Evolutionary conservation across 2,797 vertebrate genomes (phyloP).

Genomic region (Hapalemur alaotrensis): DNA sequence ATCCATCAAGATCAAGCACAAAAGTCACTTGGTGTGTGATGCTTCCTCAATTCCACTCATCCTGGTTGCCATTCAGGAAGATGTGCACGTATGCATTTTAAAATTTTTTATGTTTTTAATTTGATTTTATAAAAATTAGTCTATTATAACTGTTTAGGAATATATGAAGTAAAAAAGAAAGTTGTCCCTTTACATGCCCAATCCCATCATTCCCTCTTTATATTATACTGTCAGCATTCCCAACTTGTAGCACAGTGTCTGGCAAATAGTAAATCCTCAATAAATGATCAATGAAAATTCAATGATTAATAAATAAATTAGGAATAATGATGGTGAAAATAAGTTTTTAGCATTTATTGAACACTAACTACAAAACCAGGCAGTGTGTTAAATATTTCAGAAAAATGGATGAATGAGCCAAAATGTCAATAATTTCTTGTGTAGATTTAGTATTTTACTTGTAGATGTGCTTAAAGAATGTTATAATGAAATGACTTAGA

Average conservation of each 20-base stretch:
- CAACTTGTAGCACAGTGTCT: not conserved
- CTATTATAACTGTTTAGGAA: slow-evolving; percentile 9
- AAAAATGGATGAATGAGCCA: slow-evolving; percentile 39
- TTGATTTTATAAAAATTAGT: slow-evolving; percentile 19
- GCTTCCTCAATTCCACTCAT: not conserved
- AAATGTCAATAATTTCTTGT: slow-evolving; percentile 30
- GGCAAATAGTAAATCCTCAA: not conserved
- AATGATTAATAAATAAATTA: not conserved
- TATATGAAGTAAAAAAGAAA: not conserved
- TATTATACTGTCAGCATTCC: not conserved
- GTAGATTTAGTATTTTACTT: slow-evolving; percentile 29
- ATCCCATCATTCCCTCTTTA: not conserved
- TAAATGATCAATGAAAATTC: not conserved
- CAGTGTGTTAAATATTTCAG: not conserved
- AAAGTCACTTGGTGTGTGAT: not conserved
- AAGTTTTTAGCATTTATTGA: not conserved
- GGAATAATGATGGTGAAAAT: not conserved
- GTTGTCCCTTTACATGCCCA: not conserved
- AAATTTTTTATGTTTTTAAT: not conserved
- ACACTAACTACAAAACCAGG: not conserved
- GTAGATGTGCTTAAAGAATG: not conserved
- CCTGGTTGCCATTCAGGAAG: not conserved
- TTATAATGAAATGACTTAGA: slow-evolving; percentile 11
- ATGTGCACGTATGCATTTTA: not conserved
- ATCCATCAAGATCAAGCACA: not conserved